Evolutionary conservation across 1,140 invertebrate genomes (phyloP), one percentile per base, ranked within the genome.

Genomic region (Heliconius melpomene): DNA sequence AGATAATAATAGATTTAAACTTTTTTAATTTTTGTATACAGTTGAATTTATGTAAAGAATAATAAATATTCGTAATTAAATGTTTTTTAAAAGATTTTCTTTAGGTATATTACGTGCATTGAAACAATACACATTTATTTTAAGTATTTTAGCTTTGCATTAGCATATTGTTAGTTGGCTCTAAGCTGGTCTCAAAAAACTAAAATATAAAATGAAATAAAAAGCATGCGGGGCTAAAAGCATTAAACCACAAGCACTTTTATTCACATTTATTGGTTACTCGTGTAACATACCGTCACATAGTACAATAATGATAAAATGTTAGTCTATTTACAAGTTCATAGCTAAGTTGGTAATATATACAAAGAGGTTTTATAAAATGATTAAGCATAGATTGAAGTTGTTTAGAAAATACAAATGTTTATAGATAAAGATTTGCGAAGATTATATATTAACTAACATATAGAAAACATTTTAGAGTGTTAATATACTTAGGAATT

Each of bases 261-360:
- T 93, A 90, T 94, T 90, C 89, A 93, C 91, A 93, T 94, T 94
- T 93, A 94, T 93, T 94, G 86, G 83, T 91, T 93, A 94, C 84
- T 92, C 86, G 88, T 92, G 90, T 92, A 91, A 91, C 89, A 94
- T 90, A 88, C 82, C 86, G 83, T 88, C 83, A 86, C 87, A 83
- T 88, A 87, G 86, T 92, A 92, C 90, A 93, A 86, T 88, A 87
- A 89, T 78, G 66, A 78, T 75, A 75, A 71, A 80, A 66, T 77
- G 74, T 76, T 82, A 82, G 46, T 77, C 40, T 82, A 82, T 82
- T 79, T 82, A 82, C 80, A 82, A 73, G 52, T 72, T 75, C 57
- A 78, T 70, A 60, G 54, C 52, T 77, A 78, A 73, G 38, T 78
- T 32, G 75, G n/a, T 71, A 71, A 79, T 82, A 82, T 79, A 79